These are phyloP conservation scores for Melanotaenia duboulayi DNA, from an alignment of 2,113 vertebrate genomes.

Conservation along the genomic window DNA sequence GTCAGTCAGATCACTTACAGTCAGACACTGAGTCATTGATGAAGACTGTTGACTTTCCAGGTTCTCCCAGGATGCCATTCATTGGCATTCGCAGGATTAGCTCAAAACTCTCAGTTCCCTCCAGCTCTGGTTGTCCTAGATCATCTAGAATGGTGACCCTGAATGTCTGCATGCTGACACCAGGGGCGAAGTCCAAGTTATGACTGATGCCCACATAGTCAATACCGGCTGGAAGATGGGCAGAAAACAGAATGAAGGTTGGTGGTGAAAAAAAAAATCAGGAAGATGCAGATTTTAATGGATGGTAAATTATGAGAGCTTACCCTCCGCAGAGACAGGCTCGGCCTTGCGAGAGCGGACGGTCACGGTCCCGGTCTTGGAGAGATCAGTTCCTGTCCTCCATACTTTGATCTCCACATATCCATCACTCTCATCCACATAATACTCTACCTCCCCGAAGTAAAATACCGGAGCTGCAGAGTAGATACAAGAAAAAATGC, in stretches of 20 bases:
- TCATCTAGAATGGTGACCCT: slow-evolving; percentile 91
- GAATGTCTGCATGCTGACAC: slow-evolving; percentile 89
- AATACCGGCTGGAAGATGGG: slow-evolving; percentile 83
- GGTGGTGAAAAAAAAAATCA: neutral
- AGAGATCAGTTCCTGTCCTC: slow-evolving; percentile 91
- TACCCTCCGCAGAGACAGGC: slow-evolving; percentile 89
- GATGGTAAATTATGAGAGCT: slow-evolving; percentile 33
- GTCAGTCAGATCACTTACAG: slow-evolving; percentile 82
- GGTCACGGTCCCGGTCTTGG: slow-evolving; percentile 87
- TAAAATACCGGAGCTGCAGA: slow-evolving; percentile 90
- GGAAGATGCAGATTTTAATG: neutral
- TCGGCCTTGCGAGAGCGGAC: slow-evolving; percentile 91
- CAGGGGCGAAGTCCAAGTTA: slow-evolving; percentile 92
- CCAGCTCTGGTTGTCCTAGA: slow-evolving; percentile 89
- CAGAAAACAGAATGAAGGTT: neutral
- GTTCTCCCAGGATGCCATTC: slow-evolving; percentile 90
- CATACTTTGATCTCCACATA: slow-evolving; percentile 88
- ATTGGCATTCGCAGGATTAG: slow-evolving; percentile 90
- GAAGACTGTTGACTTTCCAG: slow-evolving; percentile 85
- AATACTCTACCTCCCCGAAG: slow-evolving; percentile 87
- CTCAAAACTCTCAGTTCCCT: slow-evolving; percentile 91
- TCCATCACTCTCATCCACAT: slow-evolving; percentile 89
- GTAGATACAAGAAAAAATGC: neutral
- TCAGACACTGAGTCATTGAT: slow-evolving; percentile 94
- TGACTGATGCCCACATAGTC: slow-evolving; percentile 95